phyloP scores from a whole-genome alignment of 2,888 invertebrate genomes.

The Poecilobothrus nobilitatus region DNA sequence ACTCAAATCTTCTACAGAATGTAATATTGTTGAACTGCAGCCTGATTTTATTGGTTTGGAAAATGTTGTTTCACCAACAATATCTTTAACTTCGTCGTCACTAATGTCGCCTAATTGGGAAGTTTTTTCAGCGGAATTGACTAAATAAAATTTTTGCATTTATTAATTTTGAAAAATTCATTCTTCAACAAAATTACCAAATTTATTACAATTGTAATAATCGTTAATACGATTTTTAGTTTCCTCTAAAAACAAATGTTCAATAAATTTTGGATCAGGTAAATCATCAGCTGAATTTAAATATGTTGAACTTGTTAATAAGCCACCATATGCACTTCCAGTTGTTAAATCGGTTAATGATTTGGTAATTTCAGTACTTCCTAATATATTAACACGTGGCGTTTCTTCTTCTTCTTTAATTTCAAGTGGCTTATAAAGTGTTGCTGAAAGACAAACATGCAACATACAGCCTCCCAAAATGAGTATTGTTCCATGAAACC shows the following conservation, averaged over 20 bases:
- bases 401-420: conserved; percentile 26
- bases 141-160: conserved; percentile 17
- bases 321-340: conserved; percentile 30
- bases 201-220: conserved; percentile 33
- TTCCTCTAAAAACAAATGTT: conserved; percentile 42
- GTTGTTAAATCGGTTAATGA: conserved; percentile 36
- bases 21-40: conserved; percentile 60
- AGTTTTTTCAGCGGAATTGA: conserved; percentile 26
- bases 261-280: conserved; percentile 41
- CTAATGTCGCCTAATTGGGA: conserved; percentile 32
- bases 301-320: conserved; percentile 41
- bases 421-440: conserved; percentile 54
- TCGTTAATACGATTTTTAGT: conserved; percentile 43
- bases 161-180: conserved; percentile 34
- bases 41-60: conserved; percentile 55
- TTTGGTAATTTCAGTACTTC: conserved; percentile 23
- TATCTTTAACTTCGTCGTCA: conserved; percentile 51
- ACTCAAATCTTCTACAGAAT: conserved; percentile 65
- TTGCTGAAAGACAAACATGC: conserved; percentile 64
- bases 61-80: conserved; percentile 48
- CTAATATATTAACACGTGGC: conserved; percentile 15
- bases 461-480: conserved; percentile 65
- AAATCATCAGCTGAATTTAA: conserved; percentile 40
- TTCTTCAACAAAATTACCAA: conserved; percentile 21
- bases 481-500: conserved; percentile 63